Base-by-base conservation (phyloP, 1,140 invertebrate species). In the Archivesica marissinica region DNA sequence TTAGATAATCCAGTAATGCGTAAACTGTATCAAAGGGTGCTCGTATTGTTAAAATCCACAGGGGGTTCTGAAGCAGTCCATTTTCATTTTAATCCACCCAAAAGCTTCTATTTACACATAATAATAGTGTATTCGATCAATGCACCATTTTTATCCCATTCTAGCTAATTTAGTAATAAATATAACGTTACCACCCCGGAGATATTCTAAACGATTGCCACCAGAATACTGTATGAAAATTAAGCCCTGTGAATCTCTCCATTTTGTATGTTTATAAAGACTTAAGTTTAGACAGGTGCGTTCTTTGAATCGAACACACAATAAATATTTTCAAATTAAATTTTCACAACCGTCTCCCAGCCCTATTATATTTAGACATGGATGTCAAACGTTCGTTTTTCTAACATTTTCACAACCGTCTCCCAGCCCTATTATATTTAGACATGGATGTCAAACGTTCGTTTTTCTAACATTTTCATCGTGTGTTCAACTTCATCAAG, bases 401-500 rank as follows among this genome's bases (percentile, higher is more conserved):
- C 82, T 41, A 85, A 54, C 79, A 54, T 74, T 74, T 74, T 52
- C 28, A 74, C 41, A 44, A 47, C 39, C 41, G 7, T 50, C 41
- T 41, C 50, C 25, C 47, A 17, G 28, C 70, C 17, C 30, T 50
- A 20, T 56, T 13, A 20, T n/a, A 20, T 50, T 47, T 75, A 83
- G 9, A 83, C 80, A 47, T 83, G 80, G 39, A 83, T 83, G 38
- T 85, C 82, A 47, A 52, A 78, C 41, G 44, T 77, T 9, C 72
- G 41, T 70, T 66, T 77, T 30, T 78, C 82, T 41, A 85, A 54
- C 79, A 81, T 81, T 81, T 81, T 81, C 75, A 85, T 78, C 4
- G 82, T 85, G 30, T 85, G 74, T 56, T 85, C 82, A 15, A 78
- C 61, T 35, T 85, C 82, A 39, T 85, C 82, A 0, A 85, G 82